Evolutionary conservation across 2,888 invertebrate species (phyloP).

Genomic region (Meta bourneti): DNA sequence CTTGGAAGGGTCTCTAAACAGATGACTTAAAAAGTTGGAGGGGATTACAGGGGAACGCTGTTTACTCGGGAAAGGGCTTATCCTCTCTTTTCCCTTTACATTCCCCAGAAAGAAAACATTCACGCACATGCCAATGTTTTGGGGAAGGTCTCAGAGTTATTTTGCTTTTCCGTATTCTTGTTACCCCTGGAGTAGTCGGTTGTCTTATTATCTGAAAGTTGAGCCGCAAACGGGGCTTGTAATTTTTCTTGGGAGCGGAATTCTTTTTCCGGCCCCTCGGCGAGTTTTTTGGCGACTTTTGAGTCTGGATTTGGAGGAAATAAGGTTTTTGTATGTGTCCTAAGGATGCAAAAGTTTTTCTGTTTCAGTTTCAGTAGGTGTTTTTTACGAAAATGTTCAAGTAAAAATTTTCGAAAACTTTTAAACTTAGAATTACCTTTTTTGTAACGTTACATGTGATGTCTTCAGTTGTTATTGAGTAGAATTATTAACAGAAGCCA

Average conservation of each 20-base stretch:
- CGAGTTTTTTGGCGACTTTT: not conserved
- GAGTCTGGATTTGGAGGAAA: not conserved
- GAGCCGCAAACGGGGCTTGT: constrained; percentile 52
- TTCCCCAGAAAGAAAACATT: constrained; percentile 33
- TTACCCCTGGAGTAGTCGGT: not conserved
- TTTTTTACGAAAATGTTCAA: too few relatives aligned
- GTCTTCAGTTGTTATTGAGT: too few relatives aligned
- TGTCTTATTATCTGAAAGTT: constrained; percentile 53
- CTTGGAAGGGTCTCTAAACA: constrained; percentile 64
- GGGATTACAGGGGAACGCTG: constrained; percentile 56
- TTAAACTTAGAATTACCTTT: too few relatives aligned
- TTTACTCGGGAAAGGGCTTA: constrained; percentile 61
- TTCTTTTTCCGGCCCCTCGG: not conserved
- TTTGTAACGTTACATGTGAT: too few relatives aligned
- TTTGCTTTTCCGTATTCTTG: not conserved
- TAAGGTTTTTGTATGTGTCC: not conserved
- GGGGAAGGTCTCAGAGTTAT: constrained; percentile 1
- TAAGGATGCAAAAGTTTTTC: not conserved
- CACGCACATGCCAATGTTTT: constrained; percentile 40
- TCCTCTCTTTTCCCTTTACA: constrained; percentile 24
- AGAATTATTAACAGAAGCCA: too few relatives aligned
- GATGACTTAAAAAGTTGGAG: constrained; percentile 62
- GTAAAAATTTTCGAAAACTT: too few relatives aligned
- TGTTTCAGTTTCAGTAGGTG: too few relatives aligned
- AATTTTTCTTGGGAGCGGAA: constrained; percentile 9